Evolutionary conservation across 2,797 vertebrate genomes (phyloP), one percentile per base, ranked within the genome.

Genomic region (Syngnathus acus): DNA sequence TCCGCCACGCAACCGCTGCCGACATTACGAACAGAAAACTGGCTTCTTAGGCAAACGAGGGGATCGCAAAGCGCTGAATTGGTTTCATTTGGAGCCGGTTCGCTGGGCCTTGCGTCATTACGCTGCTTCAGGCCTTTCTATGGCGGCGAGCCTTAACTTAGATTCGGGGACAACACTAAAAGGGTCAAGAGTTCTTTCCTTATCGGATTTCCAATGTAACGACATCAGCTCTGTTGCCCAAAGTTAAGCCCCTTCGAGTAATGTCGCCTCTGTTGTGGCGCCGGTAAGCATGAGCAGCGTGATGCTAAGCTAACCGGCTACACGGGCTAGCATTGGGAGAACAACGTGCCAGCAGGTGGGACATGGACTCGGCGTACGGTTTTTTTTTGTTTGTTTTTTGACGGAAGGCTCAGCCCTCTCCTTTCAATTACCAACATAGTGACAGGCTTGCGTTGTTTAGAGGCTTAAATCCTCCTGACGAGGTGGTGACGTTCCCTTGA

Each of bases 291-390:
- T 60, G 62, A 75, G 77, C 73, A n/a, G 77, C 68, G 69, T 74
- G 40, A 66, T 66, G 62, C 65, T 39, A 51, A 26, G 65, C 76
- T 65, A 68, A 7, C 65, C 3, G 43, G 68, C 59, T 68, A 39
- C 43, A 42, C 13, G 23, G 23, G 37, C 17, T 62, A 26, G n/a
- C 26, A 67, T 39, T 6, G 47, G 14, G 43, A 72, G 26, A 57
- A 42, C 70, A 81, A 73, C 78, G 79, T 84, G 76, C 59, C 0
- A 63, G 72, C 75, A 78, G 77, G 74, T 82, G 72, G 72, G 37
- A 72, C n/a, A 48, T 6, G 13, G 63, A 58, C 26, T 32, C 26
- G 26, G 38, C 14, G 64, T 64, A 19, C 54, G 43, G 50, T 7
- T 62, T 59, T 16, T n/a, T 39, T 39, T 13, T 9, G 3, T 43